A percentile compares a stretch with the other conserved stretches of the same genome.
Conservation (phyloP, 2,113 vertebrate genomes). For the Carassius gibelio region DNA sequence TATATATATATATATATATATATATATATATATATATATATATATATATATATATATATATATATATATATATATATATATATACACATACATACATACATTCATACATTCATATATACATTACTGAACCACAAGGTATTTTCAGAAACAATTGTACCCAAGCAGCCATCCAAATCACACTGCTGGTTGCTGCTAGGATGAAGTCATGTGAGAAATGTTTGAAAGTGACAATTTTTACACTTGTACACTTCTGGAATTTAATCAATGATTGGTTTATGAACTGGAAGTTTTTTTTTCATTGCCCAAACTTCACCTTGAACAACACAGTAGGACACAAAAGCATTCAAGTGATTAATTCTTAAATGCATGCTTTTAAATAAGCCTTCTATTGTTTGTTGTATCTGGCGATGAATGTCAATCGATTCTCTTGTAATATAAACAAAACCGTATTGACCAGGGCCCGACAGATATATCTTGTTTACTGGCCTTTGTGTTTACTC, state of each 20-base stretch:
- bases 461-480: constrained; percentile 6
- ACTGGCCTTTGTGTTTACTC: background rate
- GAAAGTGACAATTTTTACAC: background rate
- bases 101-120: too few relatives aligned
- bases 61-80: too few relatives aligned
- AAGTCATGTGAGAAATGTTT: background rate
- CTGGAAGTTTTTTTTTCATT: background rate
- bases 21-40: too few relatives aligned
- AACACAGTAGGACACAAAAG: background rate
- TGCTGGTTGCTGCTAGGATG: background rate
- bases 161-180: background rate
- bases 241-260: background rate
- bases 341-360: background rate
- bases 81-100: too few relatives aligned
- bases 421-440: constrained; percentile 7
- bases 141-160: background rate
- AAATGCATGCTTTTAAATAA: constrained; percentile 11
- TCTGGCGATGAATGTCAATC: constrained; percentile 10
- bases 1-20: too few relatives aligned
- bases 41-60: too few relatives aligned
- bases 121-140: background rate
- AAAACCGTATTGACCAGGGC: background rate
- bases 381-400: background rate
- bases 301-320: background rate
- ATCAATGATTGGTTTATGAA: background rate